phyloP scores from a whole-genome alignment of 2,888 invertebrate genomes.

The Eucera pruinosa region DNA sequence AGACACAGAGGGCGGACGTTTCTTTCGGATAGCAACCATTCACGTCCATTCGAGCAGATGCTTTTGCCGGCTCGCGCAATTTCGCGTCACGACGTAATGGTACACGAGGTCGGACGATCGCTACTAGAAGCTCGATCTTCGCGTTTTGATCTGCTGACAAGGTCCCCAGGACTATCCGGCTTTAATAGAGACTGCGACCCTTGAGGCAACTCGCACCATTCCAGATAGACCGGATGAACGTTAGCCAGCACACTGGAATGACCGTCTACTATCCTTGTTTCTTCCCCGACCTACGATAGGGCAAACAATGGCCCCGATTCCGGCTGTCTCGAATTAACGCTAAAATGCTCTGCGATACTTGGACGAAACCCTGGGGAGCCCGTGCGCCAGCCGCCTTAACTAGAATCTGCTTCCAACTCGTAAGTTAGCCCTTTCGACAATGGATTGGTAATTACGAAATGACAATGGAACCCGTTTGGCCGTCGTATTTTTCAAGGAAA shows the following conservation, averaged over 20 bases:
- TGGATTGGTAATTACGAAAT: conserved; percentile 45
- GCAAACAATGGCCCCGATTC: conserved; percentile 51
- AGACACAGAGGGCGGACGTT: not conserved
- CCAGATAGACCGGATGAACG: conserved; percentile 45
- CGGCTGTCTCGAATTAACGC: conserved; percentile 67
- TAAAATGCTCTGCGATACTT: conserved; percentile 66
- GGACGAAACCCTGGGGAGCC: conserved; percentile 50
- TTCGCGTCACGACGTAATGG: conserved; percentile 21
- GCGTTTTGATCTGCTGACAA: conserved; percentile 67
- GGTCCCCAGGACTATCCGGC: conserved; percentile 51
- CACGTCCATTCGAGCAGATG: not conserved
- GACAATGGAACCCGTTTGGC: conserved; percentile 23
- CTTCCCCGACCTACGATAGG: conserved; percentile 65
- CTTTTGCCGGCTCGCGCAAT: not conserved
- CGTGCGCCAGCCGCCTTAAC: conserved; percentile 51
- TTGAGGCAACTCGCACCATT: conserved; percentile 69
- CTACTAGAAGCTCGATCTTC: conserved; percentile 33
- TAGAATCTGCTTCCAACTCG: conserved; percentile 41
- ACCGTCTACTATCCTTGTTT: conserved; percentile 42
- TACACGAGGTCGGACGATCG: conserved; percentile 2
- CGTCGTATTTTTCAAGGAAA: conserved; percentile 13
- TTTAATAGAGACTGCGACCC: conserved; percentile 72
- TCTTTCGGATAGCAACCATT: no score
- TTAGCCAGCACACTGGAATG: conserved; percentile 47
- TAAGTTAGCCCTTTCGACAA: conserved; percentile 24